Base-by-base conservation (phyloP, 2,113 vertebrate species). In the Chunga burmeisteri region DNA sequence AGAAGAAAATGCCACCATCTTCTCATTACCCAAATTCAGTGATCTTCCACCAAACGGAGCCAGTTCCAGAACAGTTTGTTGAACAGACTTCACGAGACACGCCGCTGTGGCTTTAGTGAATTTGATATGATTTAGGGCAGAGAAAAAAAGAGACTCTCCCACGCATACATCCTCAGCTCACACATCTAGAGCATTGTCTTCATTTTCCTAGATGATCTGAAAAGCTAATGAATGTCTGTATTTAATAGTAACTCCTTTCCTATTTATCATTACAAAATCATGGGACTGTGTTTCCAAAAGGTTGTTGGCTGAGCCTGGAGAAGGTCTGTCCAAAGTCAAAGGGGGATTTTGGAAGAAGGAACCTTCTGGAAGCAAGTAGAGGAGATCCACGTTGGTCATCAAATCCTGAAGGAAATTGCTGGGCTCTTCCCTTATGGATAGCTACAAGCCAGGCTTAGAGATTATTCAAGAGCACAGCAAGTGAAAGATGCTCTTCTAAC, bases 231-330 rank as follows among this genome's bases (percentile, higher is more conserved):
- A 90, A 94, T 91, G 78, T 89, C 36, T 0, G 0, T 97, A 97
- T 94, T 96, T 95, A 96, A 97, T 70, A 92, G 81, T 55, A 90
- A 81, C 68, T 92, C 63, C 58, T 92, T 92, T 95, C 66, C 86
- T 96, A 95, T 96, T 97, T 93, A 95, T 94, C 96, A 13, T 61
- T 49, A 89, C 3, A 1, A 86, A 96, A 70, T 70, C 20, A 52
- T 26, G 58, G 55, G 74, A 94, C 72, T 63, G 26, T 53, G 29
- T 91, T 94, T 80, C 84, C 47, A 52, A 74, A 92, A 94, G 40
- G 34, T 79, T 90, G 66, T 47, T 65, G 42, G 49, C 71, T 42
- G 42, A 85, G 73, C 75, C 74, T 87, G 67, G 59, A 95, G 72
- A 70, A 89, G 26, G 34, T 86, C 72, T 91, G 44, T 62, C 38